Evolutionary conservation across 2,797 vertebrate genomes (phyloP).

Genomic region (Fratercula arctica): DNA sequence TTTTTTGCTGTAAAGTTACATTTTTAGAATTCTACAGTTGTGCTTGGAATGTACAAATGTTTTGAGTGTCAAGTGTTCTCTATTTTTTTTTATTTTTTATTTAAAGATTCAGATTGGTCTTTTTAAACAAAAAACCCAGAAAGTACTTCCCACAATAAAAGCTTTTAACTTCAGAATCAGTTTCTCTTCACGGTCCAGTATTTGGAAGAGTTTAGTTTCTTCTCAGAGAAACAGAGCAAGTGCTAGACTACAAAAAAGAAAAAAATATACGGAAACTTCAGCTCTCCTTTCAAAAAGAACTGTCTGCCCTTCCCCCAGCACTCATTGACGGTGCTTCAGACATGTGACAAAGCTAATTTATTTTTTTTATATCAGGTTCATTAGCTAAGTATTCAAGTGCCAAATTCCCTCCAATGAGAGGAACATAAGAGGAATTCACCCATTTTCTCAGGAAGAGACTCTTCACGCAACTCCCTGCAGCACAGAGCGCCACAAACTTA

Average conservation of each 20-base stretch:
- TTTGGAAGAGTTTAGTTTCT: neutral
- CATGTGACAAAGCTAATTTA: neutral
- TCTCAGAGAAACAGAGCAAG: neutral
- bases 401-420: slow-evolving; percentile 50
- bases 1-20: neutral
- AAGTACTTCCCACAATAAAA: neutral
- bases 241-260: neutral
- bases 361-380: neutral
- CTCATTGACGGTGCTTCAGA: neutral
- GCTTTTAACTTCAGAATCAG: neutral
- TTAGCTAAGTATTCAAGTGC: slow-evolving; percentile 42
- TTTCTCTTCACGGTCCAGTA: neutral
- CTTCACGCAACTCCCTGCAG: slow-evolving; percentile 61
- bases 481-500: slow-evolving; percentile 72
- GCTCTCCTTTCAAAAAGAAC: neutral
- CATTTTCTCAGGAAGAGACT: slow-evolving; percentile 47
- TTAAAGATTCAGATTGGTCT: slow-evolving; percentile 8
- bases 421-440: slow-evolving; percentile 38
- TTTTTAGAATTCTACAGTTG: neutral
- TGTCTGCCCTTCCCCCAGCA: slow-evolving; percentile 34
- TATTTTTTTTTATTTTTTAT: neutral
- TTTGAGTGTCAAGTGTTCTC: neutral
- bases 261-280: neutral
- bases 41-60: neutral
- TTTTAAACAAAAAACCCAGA: neutral